phyloP scores from a whole-genome alignment of 2,888 invertebrate species.

The Ornithoptera alexandrae region DNA sequence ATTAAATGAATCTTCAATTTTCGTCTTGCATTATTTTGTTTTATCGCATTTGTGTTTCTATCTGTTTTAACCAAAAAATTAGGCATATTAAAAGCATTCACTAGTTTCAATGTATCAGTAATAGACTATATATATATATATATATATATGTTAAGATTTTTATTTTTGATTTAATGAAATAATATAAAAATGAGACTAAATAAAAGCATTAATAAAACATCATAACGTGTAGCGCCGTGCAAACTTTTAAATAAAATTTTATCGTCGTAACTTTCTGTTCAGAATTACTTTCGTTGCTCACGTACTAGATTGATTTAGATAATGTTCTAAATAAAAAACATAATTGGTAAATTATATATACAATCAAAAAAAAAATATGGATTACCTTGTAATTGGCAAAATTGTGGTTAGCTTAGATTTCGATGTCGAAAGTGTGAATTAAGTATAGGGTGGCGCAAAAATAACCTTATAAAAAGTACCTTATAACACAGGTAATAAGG shows the following conservation, averaged over 20 bases:
- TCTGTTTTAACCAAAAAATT: too few relatives aligned
- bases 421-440: neutral
- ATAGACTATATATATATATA: too few relatives aligned
- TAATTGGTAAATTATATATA: conserved; percentile 7
- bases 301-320: conserved; percentile 22
- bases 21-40: too few relatives aligned
- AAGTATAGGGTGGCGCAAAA: too few relatives aligned
- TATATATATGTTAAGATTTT: too few relatives aligned
- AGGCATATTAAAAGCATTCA: too few relatives aligned
- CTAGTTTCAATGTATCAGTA: too few relatives aligned
- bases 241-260: neutral
- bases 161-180: neutral
- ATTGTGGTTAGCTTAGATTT: conserved; percentile 10
- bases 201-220: too few relatives aligned
- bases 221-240: neutral
- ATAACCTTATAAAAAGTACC: too few relatives aligned
- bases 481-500: too few relatives aligned
- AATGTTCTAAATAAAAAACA: conserved; percentile 10
- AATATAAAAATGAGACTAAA: neutral
- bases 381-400: conserved; percentile 6
- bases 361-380: neutral
- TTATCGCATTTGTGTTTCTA: too few relatives aligned
- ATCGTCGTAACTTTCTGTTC: neutral
- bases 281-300: conserved; percentile 4
- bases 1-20: too few relatives aligned